These are phyloP conservation scores for Trichogramma evanescens DNA, from an alignment of 2,888 invertebrate genomes.

Conservation along the genomic window DNA sequence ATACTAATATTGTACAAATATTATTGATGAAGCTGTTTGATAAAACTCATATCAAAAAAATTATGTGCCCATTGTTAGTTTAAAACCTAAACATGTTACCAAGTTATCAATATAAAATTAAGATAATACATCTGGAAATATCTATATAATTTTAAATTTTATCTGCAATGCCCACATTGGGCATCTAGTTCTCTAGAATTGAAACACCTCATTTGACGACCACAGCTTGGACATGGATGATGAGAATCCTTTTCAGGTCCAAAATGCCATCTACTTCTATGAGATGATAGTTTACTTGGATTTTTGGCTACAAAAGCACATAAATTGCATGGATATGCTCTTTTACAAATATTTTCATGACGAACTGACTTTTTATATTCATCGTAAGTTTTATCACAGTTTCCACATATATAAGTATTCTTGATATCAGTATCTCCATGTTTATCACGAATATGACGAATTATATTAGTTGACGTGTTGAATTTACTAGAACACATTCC, in stretches of 20 bases:
- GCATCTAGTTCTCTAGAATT: too few species aligned
- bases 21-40: too few species aligned
- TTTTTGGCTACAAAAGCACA: conserved; percentile 15
- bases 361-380: neutral
- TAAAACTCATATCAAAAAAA: too few species aligned
- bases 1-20: too few species aligned
- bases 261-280: neutral
- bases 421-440: neutral
- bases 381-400: neutral
- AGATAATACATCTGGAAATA: too few species aligned
- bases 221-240: conserved; percentile 3
- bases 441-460: neutral
- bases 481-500: neutral
- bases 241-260: neutral
- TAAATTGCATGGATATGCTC: neutral
- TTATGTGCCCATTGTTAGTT: too few species aligned
- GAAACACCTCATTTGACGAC: conserved; percentile 5
- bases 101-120: too few species aligned
- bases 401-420: neutral
- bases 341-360: neutral
- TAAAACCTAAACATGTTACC: too few species aligned
- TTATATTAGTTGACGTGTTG: neutral
- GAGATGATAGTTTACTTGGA: neutral
- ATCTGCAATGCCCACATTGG: too few species aligned
- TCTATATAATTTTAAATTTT: too few species aligned